Evolutionary conservation across 1,140 invertebrate species (phyloP).

Genomic region (Ladona fulva): DNA sequence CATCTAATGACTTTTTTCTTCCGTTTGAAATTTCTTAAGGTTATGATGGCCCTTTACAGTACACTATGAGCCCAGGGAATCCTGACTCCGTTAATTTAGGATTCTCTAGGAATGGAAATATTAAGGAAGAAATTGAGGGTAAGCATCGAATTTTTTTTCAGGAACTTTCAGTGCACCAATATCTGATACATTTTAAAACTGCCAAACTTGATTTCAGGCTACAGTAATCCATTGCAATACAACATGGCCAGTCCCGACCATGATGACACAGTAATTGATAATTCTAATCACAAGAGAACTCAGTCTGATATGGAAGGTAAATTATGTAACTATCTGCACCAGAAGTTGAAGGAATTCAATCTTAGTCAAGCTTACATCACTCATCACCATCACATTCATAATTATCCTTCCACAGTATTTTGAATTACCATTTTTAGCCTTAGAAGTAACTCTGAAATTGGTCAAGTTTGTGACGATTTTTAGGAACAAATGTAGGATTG

Average conservation of each 20-base stretch:
- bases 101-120: slow-evolving; percentile 35
- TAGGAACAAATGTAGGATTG: too few relatives aligned
- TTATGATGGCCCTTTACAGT: slow-evolving; percentile 77
- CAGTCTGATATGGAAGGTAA: neutral
- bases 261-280: slow-evolving; percentile 6
- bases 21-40: slow-evolving; percentile 38
- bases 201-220: slow-evolving; percentile 24
- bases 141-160: neutral
- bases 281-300: slow-evolving; percentile 12
- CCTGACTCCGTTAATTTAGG: slow-evolving; percentile 53
- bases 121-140: slow-evolving; percentile 34
- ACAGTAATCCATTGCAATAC: neutral
- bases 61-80: slow-evolving; percentile 60
- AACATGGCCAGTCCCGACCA: neutral
- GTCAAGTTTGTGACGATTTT: too few relatives aligned
- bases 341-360: too few relatives aligned
- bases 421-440: too few relatives aligned
- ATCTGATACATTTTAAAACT: slow-evolving; percentile 21
- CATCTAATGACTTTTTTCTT: slow-evolving; percentile 31
- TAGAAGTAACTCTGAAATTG: too few relatives aligned
- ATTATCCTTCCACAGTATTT: too few relatives aligned
- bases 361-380: too few relatives aligned
- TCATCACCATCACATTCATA: too few relatives aligned
- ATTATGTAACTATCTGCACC: neutral
- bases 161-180: neutral